These are phyloP conservation scores for Mongoloraphidia duomilia DNA, from an alignment of 2,888 invertebrate genomes.

Conservation along the genomic window DNA sequence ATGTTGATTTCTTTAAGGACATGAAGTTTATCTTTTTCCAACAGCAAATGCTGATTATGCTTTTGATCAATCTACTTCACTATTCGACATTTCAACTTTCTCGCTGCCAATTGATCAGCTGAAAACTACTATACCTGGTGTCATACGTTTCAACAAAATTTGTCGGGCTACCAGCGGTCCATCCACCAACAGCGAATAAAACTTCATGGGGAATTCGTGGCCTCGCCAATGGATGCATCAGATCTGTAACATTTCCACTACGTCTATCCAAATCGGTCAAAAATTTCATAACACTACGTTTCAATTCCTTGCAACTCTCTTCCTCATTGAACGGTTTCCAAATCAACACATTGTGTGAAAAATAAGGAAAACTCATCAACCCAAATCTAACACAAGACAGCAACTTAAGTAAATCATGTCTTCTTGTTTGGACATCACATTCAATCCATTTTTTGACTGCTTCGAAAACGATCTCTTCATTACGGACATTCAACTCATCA, in stretches of 20 bases:
- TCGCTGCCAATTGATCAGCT: no score
- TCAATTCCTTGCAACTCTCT: constrained; percentile 36
- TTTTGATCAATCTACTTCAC: no score
- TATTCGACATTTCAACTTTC: no score
- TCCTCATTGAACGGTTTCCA: constrained; percentile 39
- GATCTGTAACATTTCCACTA: constrained; percentile 34
- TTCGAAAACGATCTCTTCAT: constrained; percentile 61
- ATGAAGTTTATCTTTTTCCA: no score
- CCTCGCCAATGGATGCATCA: constrained; percentile 41
- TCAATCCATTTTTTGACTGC: constrained; percentile 59
- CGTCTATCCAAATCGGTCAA: constrained; percentile 35
- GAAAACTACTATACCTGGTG: constrained; percentile 37
- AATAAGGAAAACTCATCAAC: constrained; percentile 42
- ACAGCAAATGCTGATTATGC: no score
- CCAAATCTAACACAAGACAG: constrained; percentile 52
- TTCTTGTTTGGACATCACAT: constrained; percentile 38
- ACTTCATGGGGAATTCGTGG: constrained; percentile 65
- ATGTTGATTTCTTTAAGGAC: no score
- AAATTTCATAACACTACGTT: constrained; percentile 31
- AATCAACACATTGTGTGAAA: constrained; percentile 34
- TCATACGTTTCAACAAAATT: constrained; percentile 67
- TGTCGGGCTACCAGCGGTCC: constrained; percentile 70
- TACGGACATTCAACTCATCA: constrained; percentile 56
- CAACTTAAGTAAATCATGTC: constrained; percentile 37
- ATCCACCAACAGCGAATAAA: constrained; percentile 72